Evolutionary conservation across 1,140 invertebrate species (phyloP).

Genomic region (Drosophila asahinai): DNA sequence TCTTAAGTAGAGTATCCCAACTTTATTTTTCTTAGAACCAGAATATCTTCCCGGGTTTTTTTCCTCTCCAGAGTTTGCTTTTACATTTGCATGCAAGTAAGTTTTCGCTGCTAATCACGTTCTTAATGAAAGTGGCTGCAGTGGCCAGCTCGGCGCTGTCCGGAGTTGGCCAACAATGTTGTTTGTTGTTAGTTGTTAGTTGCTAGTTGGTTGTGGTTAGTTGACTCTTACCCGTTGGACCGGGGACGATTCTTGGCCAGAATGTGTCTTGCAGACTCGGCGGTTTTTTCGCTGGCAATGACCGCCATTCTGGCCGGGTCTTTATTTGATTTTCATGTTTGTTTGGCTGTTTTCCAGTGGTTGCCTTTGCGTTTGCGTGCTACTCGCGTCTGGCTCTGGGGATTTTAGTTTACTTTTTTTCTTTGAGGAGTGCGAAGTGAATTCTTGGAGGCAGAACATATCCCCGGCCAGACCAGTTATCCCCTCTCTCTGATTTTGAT

Average conservation of each 20-base stretch:
- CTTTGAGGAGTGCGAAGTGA: constrained; percentile 34
- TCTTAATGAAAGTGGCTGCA: constrained; percentile 80
- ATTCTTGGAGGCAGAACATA: constrained; percentile 48
- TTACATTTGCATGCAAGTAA: constrained; percentile 71
- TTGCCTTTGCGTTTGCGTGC: constrained; percentile 48
- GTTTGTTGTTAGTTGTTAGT: constrained; percentile 33
- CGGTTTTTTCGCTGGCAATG: constrained; percentile 73
- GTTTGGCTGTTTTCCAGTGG: constrained; percentile 51
- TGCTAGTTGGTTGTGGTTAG: constrained; percentile 18
- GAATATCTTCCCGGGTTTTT: neutral
- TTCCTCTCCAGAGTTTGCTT: constrained; percentile 27
- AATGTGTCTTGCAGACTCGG: constrained; percentile 30
- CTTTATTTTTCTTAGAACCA: neutral
- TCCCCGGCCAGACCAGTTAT: constrained; percentile 38
- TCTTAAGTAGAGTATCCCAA: constrained; percentile 17
- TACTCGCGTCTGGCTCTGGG: constrained; percentile 43
- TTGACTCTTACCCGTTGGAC: constrained; percentile 20
- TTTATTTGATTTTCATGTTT: constrained; percentile 75
- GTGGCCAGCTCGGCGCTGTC: constrained; percentile 25
- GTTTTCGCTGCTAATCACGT: constrained; percentile 72
- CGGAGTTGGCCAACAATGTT: constrained; percentile 30
- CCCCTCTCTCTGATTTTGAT: constrained; percentile 45
- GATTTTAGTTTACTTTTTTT: neutral
- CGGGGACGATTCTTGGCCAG: constrained; percentile 23
- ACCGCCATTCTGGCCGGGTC: constrained; percentile 62